Percentiles rank a stretch among this genome's conserved stretches.
Evolutionary conservation across 2,888 invertebrate genomes (phyloP).

Genomic region (Scaptomyza flava): DNA sequence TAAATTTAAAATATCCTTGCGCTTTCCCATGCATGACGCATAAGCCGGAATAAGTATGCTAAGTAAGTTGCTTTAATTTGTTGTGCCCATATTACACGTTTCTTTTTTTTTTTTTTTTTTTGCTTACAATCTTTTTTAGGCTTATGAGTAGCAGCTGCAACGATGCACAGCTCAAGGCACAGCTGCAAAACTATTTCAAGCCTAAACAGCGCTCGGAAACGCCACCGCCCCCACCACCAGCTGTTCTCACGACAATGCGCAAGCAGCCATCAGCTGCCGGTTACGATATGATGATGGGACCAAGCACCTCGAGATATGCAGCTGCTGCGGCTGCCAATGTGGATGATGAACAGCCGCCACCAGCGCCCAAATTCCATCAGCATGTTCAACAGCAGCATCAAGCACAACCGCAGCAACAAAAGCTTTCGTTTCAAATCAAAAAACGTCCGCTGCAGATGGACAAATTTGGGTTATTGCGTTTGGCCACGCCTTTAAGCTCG

Average conservation of each 20-base stretch:
- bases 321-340: constrained; percentile 30
- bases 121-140: constrained; percentile 46
- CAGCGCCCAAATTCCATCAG: constrained; percentile 39
- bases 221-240: constrained; percentile 69
- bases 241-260: constrained; percentile 14
- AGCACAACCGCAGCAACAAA: constrained; percentile 43
- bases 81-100: constrained; percentile 13
- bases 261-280: constrained; percentile 17
- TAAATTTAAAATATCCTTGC: constrained; percentile 16
- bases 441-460: constrained; percentile 86
- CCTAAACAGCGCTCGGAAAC: constrained; percentile 45
- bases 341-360: constrained; percentile 38
- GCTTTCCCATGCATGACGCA: constrained; percentile 40
- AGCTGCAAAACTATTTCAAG: constrained; percentile 72
- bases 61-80: constrained; percentile 15
- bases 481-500: constrained; percentile 86
- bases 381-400: constrained; percentile 17
- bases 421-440: constrained; percentile 82
- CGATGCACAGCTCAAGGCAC: constrained; percentile 69
- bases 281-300: constrained; percentile 48
- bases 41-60: constrained; percentile 52
- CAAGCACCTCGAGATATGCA: constrained; percentile 66
- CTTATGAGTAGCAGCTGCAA: constrained; percentile 84
- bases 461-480: constrained; percentile 90
- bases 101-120: constrained; percentile 12